Conservation (phyloP, 2,888 invertebrate genomes). For the Steinernema hermaphroditum region DNA sequence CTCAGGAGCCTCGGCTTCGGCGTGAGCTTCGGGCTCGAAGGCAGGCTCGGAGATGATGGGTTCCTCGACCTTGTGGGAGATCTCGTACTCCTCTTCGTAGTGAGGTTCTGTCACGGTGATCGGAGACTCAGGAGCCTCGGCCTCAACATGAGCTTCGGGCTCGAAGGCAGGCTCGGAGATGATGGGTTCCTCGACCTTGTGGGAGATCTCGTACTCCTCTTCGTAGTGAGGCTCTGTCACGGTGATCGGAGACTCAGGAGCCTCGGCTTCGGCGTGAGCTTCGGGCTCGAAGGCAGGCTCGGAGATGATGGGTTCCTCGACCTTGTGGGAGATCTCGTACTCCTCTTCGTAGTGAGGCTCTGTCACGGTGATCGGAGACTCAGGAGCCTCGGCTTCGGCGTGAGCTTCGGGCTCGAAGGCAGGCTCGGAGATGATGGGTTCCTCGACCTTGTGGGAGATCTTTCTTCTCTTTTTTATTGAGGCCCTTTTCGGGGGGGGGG, state of each 20-base stretch:
- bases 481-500: no score
- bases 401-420: neutral
- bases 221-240: neutral
- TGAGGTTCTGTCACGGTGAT: neutral
- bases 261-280: no score
- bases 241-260: conserved; percentile 31
- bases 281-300: no score
- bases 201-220: conserved; percentile 4
- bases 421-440: conserved; percentile 33
- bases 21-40: conserved; percentile 13
- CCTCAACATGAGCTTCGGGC: conserved; percentile 4
- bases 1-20: neutral
- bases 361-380: neutral
- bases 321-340: no score
- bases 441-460: neutral
- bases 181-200: neutral
- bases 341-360: neutral
- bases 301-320: no score
- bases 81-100: conserved; percentile 1
- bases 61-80: no score
- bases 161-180: neutral
- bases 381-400: neutral
- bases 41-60: neutral
- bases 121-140: neutral
- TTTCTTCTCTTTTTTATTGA: no score